A percentile compares a stretch with the other conserved stretches of the same genome.
These are phyloP conservation scores for Stictocephala bisonia DNA, from an alignment of 2,888 invertebrate species.

Conservation along the genomic window DNA sequence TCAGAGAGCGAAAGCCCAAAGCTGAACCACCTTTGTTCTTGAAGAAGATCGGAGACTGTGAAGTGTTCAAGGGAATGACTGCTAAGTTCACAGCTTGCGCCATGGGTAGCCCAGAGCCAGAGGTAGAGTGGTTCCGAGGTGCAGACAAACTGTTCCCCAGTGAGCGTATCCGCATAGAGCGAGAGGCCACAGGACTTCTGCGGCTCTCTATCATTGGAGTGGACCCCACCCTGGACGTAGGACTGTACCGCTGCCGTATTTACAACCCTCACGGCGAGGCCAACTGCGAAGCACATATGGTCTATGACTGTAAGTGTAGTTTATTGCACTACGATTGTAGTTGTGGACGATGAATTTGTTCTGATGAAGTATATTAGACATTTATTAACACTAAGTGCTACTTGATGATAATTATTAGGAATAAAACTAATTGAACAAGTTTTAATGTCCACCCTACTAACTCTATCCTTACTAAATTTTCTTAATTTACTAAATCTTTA, in stretches of 20 bases:
- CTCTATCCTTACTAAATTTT: no score
- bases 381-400: no score
- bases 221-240: constrained; percentile 80
- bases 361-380: no score
- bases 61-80: constrained; percentile 87
- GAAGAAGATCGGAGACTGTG: constrained; percentile 89
- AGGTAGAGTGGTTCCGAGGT: constrained; percentile 88
- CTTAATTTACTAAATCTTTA: no score
- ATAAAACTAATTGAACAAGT: no score
- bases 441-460: no score
- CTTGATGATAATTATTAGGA: no score
- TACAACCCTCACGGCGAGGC: constrained; percentile 88
- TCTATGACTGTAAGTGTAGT: constrained; percentile 85
- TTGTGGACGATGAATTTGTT: no score
- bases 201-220: constrained; percentile 84
- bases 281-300: constrained; percentile 80
- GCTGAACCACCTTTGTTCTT: constrained; percentile 89
- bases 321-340: no score
- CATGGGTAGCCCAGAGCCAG: constrained; percentile 87
- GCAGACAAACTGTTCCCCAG: constrained; percentile 83
- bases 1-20: constrained; percentile 77
- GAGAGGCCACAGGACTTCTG: constrained; percentile 84
- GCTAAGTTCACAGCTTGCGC: constrained; percentile 95
- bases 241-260: constrained; percentile 84
- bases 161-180: constrained; percentile 84